Conservation (phyloP, 2,113 vertebrate genomes). For the Triplophysa siluroides region DNA sequence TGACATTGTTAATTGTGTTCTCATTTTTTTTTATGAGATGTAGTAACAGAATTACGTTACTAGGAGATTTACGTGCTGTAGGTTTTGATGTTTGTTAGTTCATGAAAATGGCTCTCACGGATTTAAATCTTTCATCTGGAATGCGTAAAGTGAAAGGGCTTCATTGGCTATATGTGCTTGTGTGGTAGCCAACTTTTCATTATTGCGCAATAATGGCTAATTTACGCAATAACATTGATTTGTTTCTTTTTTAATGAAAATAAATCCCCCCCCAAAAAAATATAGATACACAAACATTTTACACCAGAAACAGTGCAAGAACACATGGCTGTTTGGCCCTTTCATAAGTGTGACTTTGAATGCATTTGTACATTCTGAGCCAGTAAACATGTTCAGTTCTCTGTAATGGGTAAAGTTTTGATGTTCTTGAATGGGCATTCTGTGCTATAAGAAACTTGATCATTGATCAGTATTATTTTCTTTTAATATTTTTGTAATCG, state of each 20-base stretch:
- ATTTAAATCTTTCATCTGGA: slow-evolving; percentile 30
- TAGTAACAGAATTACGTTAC: slow-evolving; percentile 26
- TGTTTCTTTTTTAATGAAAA: not conserved
- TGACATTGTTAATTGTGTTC: slow-evolving; percentile 38
- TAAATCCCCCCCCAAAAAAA: not conserved
- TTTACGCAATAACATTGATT: slow-evolving; percentile 45
- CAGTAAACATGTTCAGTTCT: slow-evolving; percentile 2
- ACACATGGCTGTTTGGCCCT: not conserved
- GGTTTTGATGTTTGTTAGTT: slow-evolving; percentile 30
- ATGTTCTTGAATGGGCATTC: slow-evolving; percentile 22
- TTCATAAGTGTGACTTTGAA: slow-evolving; percentile 13
- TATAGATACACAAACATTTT: not conserved
- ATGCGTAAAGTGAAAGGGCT: slow-evolving; percentile 38
- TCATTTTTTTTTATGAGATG: slow-evolving; percentile 36
- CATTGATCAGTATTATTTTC: slow-evolving; percentile 42
- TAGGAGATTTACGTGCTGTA: slow-evolving; percentile 36
- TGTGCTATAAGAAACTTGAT: slow-evolving; percentile 23
- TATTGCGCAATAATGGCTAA: slow-evolving; percentile 45
- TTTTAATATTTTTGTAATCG: slow-evolving; percentile 2
- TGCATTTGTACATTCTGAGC: slow-evolving; percentile 43
- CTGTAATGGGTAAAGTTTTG: slow-evolving; percentile 2
- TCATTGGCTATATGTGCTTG: slow-evolving; percentile 26
- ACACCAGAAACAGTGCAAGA: not conserved
- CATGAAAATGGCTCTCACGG: slow-evolving; percentile 11
- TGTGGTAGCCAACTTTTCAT: slow-evolving; percentile 28